Evolutionary conservation across 2,888 invertebrate species (phyloP).

Genomic region (Molanna angustata): DNA sequence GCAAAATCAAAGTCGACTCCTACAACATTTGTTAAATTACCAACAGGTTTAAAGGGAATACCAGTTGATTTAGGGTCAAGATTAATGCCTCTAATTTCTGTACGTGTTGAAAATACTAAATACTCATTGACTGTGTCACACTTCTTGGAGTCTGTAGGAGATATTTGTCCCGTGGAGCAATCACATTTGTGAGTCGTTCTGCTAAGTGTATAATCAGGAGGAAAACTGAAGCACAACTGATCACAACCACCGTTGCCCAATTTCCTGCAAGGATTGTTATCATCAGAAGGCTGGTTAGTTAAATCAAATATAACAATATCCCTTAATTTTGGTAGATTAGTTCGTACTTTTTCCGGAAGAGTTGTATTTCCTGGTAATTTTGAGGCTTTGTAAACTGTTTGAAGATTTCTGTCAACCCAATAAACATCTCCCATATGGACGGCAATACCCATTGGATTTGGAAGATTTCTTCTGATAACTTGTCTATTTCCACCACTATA

Average conservation of each 20-base stretch:
- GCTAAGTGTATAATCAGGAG: conserved; percentile 59
- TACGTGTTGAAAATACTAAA: conserved; percentile 89
- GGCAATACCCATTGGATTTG: conserved; percentile 92
- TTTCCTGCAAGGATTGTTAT: conserved; percentile 75
- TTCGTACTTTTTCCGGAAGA: conserved; percentile 69
- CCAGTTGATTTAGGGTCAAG: conserved; percentile 79
- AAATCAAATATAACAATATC: conserved; percentile 91
- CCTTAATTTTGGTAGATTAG: conserved; percentile 79
- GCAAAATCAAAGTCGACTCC: conserved; percentile 94
- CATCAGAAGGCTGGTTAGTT: conserved; percentile 81
- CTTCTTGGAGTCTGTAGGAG: conserved; percentile 60
- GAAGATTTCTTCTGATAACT: conserved; percentile 80
- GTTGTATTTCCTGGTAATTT: conserved; percentile 72
- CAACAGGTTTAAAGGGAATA: conserved; percentile 81
- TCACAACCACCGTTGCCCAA: conserved; percentile 83
- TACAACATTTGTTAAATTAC: conserved; percentile 87
- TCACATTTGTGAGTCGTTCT: conserved; percentile 70
- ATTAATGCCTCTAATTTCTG: conserved; percentile 89
- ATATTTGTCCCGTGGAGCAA: conserved; percentile 86
- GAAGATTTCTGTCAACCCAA: conserved; percentile 93
- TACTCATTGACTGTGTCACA: conserved; percentile 87
- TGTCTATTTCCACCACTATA: conserved; percentile 78
- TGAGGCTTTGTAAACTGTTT: conserved; percentile 77
- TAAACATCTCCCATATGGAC: conserved; percentile 81
- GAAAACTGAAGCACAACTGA: conserved; percentile 93